phyloP scores from a whole-genome alignment of 2,888 invertebrate species.

The Sicus ferrugineus region DNA sequence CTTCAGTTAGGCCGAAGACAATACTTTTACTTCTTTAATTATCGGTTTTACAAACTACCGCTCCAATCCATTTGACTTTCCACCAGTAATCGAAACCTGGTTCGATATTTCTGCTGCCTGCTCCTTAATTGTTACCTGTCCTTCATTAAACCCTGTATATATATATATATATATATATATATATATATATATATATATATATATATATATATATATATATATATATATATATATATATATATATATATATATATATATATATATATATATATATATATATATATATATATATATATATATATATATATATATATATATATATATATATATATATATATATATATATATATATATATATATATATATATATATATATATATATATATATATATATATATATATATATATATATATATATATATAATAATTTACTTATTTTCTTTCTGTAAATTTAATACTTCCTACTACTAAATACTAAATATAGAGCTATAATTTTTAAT shows the following conservation, averaged over 20 bases:
- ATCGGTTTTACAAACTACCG: too few species aligned
- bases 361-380: conserved; percentile 23
- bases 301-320: conserved; percentile 24
- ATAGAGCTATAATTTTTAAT: too few species aligned
- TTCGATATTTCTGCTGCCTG: too few species aligned
- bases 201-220: conserved; percentile 24
- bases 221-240: conserved; percentile 24
- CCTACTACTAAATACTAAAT: too few species aligned
- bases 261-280: conserved; percentile 23
- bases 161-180: conserved; percentile 24
- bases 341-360: conserved; percentile 24
- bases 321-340: conserved; percentile 23
- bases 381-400: conserved; percentile 10
- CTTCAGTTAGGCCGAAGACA: too few species aligned
- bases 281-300: conserved; percentile 24
- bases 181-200: conserved; percentile 24
- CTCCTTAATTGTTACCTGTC: too few species aligned
- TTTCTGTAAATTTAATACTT: too few species aligned
- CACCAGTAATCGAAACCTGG: too few species aligned
- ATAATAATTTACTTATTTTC: too few species aligned
- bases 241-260: conserved; percentile 24
- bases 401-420: background rate
- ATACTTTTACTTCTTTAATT: too few species aligned
- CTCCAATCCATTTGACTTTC: too few species aligned
- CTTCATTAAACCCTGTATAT: too few species aligned